Conservation (phyloP, 2,888 invertebrate genomes). For the Timema podura region DNA sequence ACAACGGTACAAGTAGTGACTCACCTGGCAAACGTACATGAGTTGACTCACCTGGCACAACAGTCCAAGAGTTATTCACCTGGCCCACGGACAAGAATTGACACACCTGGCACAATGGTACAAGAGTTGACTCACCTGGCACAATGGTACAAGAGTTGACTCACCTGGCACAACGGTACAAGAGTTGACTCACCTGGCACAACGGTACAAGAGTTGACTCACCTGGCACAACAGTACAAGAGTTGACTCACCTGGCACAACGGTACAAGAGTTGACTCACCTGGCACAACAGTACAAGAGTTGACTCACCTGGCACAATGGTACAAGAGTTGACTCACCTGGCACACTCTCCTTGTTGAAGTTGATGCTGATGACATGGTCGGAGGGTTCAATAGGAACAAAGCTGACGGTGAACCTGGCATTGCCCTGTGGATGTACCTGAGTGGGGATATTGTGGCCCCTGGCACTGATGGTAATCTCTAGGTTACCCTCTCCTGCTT, state of each 20-base stretch:
- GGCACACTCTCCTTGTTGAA: constrained; percentile 85
- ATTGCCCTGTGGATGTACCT: constrained; percentile 89
- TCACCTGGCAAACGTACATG: too few relatives aligned
- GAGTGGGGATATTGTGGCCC: constrained; percentile 90
- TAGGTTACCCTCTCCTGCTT: constrained; percentile 94
- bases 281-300: too few relatives aligned
- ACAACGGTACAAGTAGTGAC: constrained; percentile 40
- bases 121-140: constrained; percentile 41
- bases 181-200: constrained; percentile 44
- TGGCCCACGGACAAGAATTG: background rate
- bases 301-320: too few relatives aligned
- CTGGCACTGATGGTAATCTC: constrained; percentile 95
- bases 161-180: constrained; percentile 44
- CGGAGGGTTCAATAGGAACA: constrained; percentile 88
- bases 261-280: constrained; percentile 34
- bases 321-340: constrained; percentile 37
- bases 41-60: constrained; percentile 45
- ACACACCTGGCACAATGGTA: constrained; percentile 44
- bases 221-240: constrained; percentile 44
- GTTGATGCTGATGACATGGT: constrained; percentile 93
- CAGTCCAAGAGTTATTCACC: too few relatives aligned
- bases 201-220: constrained; percentile 24
- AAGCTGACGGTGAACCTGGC: constrained; percentile 94
- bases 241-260: constrained; percentile 45
- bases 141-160: constrained; percentile 37